Evolutionary conservation across 1,140 invertebrate species (phyloP), one percentile per base, ranked within the genome.

Genomic region (Achroia grisella): DNA sequence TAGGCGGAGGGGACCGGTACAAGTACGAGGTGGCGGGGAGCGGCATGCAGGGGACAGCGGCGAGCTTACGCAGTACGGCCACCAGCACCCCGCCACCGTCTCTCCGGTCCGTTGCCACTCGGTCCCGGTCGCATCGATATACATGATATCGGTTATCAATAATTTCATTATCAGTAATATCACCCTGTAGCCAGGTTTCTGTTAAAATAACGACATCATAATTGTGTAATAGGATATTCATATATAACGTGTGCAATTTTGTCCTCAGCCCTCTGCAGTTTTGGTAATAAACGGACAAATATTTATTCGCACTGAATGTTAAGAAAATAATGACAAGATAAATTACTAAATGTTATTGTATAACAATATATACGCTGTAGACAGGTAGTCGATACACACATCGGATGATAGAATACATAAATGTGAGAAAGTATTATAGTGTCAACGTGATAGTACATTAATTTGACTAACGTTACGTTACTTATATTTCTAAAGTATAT

Each of bases 251-350:
- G n/a, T n/a, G 23, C 9, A 51, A 12, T 32, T 51, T 45, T 1
- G 41, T 44, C 14, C 31, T 33, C 28, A 41, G 12, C 9, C 42
- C 47, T n/a, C 47, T 42, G 17, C 47, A 49, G 34, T 49, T 49
- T 37, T 49, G 47, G 39, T 49, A 49, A 27, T 43, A 49, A 9
- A 49, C 10, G 27, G 10, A 10, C 10, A 42, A 4, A 10, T 32
- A 32, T 2, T 32, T n/a, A n/a, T 32, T 3, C 3, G 30, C 11
- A 32, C 10, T 4, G 2, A 32, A 4, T 10, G 11, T 32, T 32
- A 32, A 3, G 10, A 32, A 2, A n/a, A 4, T 32, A n/a, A 9
- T 32, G 2, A 32, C 10, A 10, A 32, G 3, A 32, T 32, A 32
- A 32, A 4, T 32, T 9, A 32, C 30, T 10, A 32, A 10, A 3